phyloP scores from a whole-genome alignment of 2,888 invertebrate genomes.

The Oligia fasciuncula region DNA sequence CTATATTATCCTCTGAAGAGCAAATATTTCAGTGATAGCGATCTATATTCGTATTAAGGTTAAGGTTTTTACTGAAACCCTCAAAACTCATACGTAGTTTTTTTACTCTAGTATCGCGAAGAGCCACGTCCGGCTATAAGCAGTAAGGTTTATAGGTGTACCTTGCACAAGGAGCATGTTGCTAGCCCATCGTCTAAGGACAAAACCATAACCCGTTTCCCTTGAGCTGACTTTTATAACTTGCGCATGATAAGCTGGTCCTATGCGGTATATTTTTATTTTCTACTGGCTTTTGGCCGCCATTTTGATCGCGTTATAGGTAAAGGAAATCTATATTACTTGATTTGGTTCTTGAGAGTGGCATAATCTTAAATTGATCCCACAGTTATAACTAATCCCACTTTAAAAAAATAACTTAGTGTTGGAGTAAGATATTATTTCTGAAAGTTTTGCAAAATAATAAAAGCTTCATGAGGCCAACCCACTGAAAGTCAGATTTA shows the following conservation, averaged over 20 bases:
- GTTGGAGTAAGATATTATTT: no score
- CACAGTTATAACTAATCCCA: no score
- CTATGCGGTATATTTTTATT: conserved; percentile 23
- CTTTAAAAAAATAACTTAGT: no score
- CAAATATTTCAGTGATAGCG: neutral
- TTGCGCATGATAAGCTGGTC: conserved; percentile 42
- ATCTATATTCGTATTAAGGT: conserved; percentile 6
- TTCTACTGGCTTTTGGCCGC: neutral
- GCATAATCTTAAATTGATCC: neutral
- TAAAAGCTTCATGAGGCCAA: neutral
- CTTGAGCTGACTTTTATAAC: conserved; percentile 58
- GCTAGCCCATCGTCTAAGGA: conserved; percentile 55
- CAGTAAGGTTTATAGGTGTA: conserved; percentile 53
- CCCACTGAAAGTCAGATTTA: conserved; percentile 3
- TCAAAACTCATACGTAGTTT: conserved; percentile 25
- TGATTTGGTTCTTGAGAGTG: neutral
- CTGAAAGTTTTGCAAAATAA: neutral
- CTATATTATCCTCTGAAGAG: neutral
- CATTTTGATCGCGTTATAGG: neutral
- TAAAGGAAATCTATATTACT: neutral
- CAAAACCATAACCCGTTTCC: conserved; percentile 59
- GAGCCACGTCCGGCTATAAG: conserved; percentile 46
- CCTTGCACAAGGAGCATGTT: conserved; percentile 54
- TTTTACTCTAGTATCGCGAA: conserved; percentile 34
- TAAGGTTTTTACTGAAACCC: conserved; percentile 13